Percentiles rank a stretch among this genome's conserved stretches.
These are phyloP conservation scores for Dexiosoma caninum DNA, from an alignment of 2,888 invertebrate genomes.

Conservation along the genomic window DNA sequence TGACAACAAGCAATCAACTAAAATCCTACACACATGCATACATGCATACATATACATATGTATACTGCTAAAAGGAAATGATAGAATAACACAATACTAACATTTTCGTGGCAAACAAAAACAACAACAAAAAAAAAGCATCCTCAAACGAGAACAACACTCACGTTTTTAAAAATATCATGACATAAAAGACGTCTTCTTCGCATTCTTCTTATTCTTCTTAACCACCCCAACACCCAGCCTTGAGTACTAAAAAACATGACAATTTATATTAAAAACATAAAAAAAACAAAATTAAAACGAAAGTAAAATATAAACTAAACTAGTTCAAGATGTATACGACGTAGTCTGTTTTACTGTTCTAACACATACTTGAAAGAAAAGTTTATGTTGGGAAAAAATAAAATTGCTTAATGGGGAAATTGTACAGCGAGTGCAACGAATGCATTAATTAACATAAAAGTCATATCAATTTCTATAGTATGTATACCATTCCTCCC, in stretches of 20 bases:
- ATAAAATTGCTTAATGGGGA: background rate
- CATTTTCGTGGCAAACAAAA: background rate
- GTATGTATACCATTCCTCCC: no score
- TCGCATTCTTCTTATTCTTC: background rate
- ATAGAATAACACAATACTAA: constrained; percentile 9
- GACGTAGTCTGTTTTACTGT: background rate
- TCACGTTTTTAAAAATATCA: constrained; percentile 34
- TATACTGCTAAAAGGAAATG: background rate
- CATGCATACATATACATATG: background rate
- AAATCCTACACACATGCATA: background rate
- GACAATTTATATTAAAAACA: constrained; percentile 29
- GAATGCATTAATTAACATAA: no score
- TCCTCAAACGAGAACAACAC: constrained; percentile 28
- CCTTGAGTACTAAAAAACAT: constrained; percentile 4
- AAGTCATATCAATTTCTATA: no score
- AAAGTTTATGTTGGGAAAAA: background rate
- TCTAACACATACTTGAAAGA: constrained; percentile 8
- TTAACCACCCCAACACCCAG: background rate
- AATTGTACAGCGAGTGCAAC: no score
- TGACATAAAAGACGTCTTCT: background rate
- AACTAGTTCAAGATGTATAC: constrained; percentile 46
- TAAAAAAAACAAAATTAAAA: background rate
- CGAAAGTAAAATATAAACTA: constrained; percentile 36
- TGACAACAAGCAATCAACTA: constrained; percentile 45
- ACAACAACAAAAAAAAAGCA: background rate